Evolutionary conservation across 1,140 invertebrate species (phyloP).

Genomic region (Drosophila leontia): DNA sequence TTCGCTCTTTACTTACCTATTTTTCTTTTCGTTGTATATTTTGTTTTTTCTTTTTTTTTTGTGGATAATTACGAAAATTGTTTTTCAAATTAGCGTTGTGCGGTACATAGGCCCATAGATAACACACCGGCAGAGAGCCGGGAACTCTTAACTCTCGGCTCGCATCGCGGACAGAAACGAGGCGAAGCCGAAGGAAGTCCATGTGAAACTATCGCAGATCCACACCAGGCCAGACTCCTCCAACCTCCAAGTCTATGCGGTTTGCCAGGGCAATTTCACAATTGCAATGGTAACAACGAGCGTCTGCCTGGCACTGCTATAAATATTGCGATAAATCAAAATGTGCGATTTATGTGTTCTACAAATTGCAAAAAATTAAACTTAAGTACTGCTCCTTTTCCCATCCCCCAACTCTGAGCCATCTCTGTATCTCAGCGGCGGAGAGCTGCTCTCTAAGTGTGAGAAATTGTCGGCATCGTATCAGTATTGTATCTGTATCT

Average conservation of each 20-base stretch:
- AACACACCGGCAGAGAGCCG: slow-evolving; percentile 53
- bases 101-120: slow-evolving; percentile 79
- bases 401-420: slow-evolving; percentile 12
- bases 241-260: slow-evolving; percentile 45
- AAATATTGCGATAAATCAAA: slow-evolving; percentile 84
- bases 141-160: slow-evolving; percentile 69
- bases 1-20: slow-evolving; percentile 55
- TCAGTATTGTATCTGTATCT: slow-evolving; percentile 56
- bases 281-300: slow-evolving; percentile 80
- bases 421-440: slow-evolving; percentile 3
- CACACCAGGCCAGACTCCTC: slow-evolving; percentile 37
- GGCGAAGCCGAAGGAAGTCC: slow-evolving; percentile 35
- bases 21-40: slow-evolving; percentile 24
- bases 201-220: slow-evolving; percentile 66
- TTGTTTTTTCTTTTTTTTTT: slow-evolving; percentile 52
- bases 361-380: slow-evolving; percentile 84
- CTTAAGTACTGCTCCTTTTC: slow-evolving; percentile 75
- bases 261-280: slow-evolving; percentile 70
- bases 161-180: slow-evolving; percentile 59
- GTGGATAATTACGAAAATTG: slow-evolving; percentile 84
- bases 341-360: slow-evolving; percentile 84
- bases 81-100: slow-evolving; percentile 84
- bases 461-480: slow-evolving; percentile 75
- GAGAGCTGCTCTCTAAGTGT: slow-evolving; percentile 59
- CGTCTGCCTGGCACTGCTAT: slow-evolving; percentile 79